phyloP scores from a whole-genome alignment of 2,797 vertebrate species.

The Chlorospingus semifuscus region DNA sequence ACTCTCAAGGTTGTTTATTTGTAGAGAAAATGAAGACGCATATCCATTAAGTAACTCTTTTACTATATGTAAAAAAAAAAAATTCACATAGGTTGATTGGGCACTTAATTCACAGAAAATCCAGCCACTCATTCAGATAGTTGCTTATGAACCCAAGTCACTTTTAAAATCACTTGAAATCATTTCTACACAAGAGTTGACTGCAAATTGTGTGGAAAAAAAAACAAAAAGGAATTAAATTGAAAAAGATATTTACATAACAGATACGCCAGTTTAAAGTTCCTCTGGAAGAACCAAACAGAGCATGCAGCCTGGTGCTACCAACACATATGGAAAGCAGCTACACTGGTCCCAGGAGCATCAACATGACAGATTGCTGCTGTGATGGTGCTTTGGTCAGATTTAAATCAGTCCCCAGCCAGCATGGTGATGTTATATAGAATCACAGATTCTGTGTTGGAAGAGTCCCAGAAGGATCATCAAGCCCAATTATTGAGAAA shows the following conservation, averaged over 20 bases:
- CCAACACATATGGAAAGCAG: not conserved
- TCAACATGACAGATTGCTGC: not conserved
- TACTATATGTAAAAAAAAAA: not conserved
- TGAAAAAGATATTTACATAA: not conserved
- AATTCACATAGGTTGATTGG: not conserved
- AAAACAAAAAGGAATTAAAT: not conserved
- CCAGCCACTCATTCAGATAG: not conserved
- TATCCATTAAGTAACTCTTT: not conserved
- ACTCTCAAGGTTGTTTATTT: not conserved
- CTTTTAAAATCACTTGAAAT: not conserved
- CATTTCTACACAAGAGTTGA: not conserved
- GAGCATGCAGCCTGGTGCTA: not conserved
- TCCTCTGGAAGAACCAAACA: not conserved
- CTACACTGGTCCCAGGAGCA: not conserved
- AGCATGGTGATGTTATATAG: not conserved
- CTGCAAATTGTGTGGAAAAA: not conserved
- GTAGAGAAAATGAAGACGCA: not conserved
- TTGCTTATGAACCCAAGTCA: not conserved
- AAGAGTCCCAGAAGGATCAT: not conserved
- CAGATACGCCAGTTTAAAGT: not conserved
- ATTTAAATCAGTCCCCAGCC: not conserved
- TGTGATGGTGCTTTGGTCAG: not conserved
- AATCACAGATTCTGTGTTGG: not conserved
- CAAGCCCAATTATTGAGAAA: not conserved
- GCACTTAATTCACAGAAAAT: not conserved